phyloP scores from a whole-genome alignment of 2,888 invertebrate genomes.

The Agrotis ipsilon region DNA sequence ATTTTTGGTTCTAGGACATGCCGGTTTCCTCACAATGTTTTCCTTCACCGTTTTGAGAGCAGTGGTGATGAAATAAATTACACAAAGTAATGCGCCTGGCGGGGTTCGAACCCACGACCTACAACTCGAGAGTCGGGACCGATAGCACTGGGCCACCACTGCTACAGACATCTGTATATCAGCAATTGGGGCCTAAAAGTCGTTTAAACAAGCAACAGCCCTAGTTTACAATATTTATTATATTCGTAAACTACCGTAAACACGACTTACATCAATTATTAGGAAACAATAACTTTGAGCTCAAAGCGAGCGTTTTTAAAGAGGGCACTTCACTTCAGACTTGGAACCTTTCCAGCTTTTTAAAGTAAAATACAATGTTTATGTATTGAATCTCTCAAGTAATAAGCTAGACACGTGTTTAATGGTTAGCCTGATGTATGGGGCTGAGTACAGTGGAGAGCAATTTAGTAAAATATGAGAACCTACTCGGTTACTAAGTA shows the following conservation, averaged over 20 bases:
- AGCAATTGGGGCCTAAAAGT: neutral
- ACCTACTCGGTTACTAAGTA: too few relatives aligned
- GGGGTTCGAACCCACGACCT: too few relatives aligned
- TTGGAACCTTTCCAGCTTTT: constrained; percentile 43
- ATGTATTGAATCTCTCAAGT: constrained; percentile 39
- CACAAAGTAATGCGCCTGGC: too few relatives aligned
- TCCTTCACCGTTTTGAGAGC: too few relatives aligned
- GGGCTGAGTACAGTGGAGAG: neutral
- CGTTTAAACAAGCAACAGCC: neutral
- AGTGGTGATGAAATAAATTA: too few relatives aligned
- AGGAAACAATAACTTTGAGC: constrained; percentile 29
- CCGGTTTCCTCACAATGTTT: too few relatives aligned
- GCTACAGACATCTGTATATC: too few relatives aligned
- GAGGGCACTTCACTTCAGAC: constrained; percentile 23
- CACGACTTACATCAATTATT: constrained; percentile 19
- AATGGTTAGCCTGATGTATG: constrained; percentile 1
- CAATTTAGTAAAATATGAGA: neutral
- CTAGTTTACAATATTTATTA: constrained; percentile 12
- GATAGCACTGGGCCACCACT: too few relatives aligned
- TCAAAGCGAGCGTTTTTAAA: constrained; percentile 22
- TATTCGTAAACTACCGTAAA: neutral
- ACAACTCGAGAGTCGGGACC: too few relatives aligned
- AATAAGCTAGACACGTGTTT: constrained; percentile 25
- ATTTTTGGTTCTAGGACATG: too few relatives aligned
- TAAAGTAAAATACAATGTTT: constrained; percentile 35